Evolutionary conservation across 2,888 invertebrate genomes (phyloP).

Genomic region (Leistus spinibarbis): DNA sequence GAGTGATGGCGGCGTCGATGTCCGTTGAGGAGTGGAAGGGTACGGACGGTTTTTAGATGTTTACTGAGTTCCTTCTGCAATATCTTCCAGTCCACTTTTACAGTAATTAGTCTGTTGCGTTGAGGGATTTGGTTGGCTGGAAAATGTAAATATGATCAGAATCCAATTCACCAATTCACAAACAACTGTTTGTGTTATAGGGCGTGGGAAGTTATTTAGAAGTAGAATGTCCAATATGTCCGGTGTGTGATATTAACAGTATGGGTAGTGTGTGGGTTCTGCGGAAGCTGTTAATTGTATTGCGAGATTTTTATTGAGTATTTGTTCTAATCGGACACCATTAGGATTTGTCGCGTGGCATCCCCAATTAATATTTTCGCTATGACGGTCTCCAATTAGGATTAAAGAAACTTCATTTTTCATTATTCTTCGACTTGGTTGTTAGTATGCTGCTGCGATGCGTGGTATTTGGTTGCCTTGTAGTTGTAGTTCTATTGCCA

Average conservation of each 20-base stretch:
- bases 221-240: conserved; percentile 37
- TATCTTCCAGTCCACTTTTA: not conserved
- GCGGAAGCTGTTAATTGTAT: conserved; percentile 37
- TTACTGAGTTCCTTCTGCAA: too few species aligned
- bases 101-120: not conserved
- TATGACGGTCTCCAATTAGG: conserved; percentile 34
- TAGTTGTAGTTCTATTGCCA: conserved; percentile 10
- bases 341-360: conserved; percentile 35
- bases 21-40: too few species aligned
- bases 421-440: conserved; percentile 27
- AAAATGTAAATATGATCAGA: conserved; percentile 26
- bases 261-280: conserved; percentile 36
- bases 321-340: conserved; percentile 20
- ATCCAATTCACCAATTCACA: conserved; percentile 31
- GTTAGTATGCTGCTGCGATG: conserved; percentile 28
- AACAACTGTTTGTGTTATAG: conserved; percentile 35
- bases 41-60: too few species aligned
- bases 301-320: conserved; percentile 5
- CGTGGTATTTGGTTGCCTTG: conserved; percentile 1
- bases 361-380: conserved; percentile 32
- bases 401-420: conserved; percentile 24
- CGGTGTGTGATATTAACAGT: conserved; percentile 26
- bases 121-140: conserved; percentile 21
- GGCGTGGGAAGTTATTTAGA: conserved; percentile 21
- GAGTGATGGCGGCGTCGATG: too few species aligned